Base-by-base conservation (phyloP, 2,797 vertebrate species). In the Mergus octosetaceus region DNA sequence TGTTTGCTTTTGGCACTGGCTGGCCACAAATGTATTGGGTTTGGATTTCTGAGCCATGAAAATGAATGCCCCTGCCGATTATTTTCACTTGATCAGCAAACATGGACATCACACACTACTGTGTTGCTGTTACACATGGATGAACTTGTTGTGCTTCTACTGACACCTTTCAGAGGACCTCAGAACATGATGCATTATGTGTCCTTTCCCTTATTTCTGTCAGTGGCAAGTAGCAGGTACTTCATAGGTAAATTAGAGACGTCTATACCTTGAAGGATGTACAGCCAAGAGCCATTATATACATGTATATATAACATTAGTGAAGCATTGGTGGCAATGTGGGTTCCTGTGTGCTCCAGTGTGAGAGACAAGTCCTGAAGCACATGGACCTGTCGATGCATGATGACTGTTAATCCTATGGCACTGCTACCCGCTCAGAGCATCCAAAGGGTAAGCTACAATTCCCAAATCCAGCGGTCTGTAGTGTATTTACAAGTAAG, bases 341-440 rank as follows among this genome's bases (percentile, higher is more conserved):
- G 51, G 15, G 19, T 36, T 84, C 58, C 15, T 3, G 53, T 8
- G 38, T 3, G 0, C 32, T 57, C 34, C 28, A 54, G 13, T 1
- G 0, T 24, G 34, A 62, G 27, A 28, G 8, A 5, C 20, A 24
- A 64, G 13, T 10, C 38, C 64, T 39, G 30, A 36, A 43, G 38
- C 17, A 53, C 0, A 0, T 34, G 34, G 39, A 60, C 16, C 24
- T 1, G 3, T 17, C 25, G 6, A 11, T 34, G 20, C 2, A 0
- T 0, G 1, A 76, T 36, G 32, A 62, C 38, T 75, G 27, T 25
- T 74, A n/a, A 54, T 28, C n/a, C 27, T 12, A 2, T 14, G 3
- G 0, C 21, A 7, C 36, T 61, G 39, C 74, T 62, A 39, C 49
- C 28, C 38, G 11, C 45, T 45, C 60, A 34, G 32, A 19, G 54